Evolutionary conservation across 2,888 invertebrate genomes (phyloP), one percentile per base, ranked within the genome.

Genomic region (Thymelicus sylvestris): DNA sequence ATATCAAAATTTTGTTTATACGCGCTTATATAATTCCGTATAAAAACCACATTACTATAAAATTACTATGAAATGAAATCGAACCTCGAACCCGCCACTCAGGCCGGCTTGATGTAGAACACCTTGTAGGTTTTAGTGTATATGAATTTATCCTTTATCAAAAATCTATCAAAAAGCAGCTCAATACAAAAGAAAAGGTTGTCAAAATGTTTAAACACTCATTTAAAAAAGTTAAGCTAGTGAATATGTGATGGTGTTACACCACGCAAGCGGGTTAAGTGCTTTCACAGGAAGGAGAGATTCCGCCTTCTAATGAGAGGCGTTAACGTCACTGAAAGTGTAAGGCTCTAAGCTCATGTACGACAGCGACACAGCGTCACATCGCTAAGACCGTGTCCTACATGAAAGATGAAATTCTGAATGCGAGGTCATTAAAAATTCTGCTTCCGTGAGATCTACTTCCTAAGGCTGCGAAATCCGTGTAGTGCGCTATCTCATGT

Each of bases 401-500:
- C 67, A 50, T 62, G 68, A 62, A 68, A 68, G 62, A 63, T 13
- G 47, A 63, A 68, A 63, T 57, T 55, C 44, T 63, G 68, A 68
- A 68, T 68, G 44, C 63, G 44, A 62, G 52, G 68, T 68, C 68
- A 62, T 68, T 68, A 68, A 63, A 68, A 62, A 68, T 68, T 68
- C 68, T 57, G 44, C 62, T 55, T 44, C 39, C 19, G 41, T 8
- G 63, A 68, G 62, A 12, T 52, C 52, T 48, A 12, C 38, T n/a
- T 63, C 19, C 60, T 61, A 44, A 39, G 15, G 67, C 50, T 67
- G 60, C 39, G 67, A 50, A 67, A 67, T 50, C 67, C 67, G 12
- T 39, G 52, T 63, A 31, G 31, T 31, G 31, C 13, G n/a, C 44
- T 47, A 47, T 44, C 44, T 44, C 44, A 4, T 44, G 44, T 10